phyloP scores from a whole-genome alignment of 2,797 vertebrate species.

The Acropternis orthonyx region DNA sequence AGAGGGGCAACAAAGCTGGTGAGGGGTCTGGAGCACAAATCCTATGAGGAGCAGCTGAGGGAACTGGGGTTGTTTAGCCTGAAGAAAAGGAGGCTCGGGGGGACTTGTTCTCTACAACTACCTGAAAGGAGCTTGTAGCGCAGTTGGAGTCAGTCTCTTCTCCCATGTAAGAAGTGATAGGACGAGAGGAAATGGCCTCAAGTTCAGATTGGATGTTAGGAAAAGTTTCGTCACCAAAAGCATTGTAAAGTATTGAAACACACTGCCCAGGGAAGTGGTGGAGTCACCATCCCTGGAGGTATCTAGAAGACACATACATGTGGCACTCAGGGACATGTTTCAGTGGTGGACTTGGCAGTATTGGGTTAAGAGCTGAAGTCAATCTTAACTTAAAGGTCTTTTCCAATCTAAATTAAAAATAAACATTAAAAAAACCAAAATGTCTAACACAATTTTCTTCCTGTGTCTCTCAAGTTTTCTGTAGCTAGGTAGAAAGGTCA shows the following conservation, averaged over 20 bases:
- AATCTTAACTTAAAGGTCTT: not conserved
- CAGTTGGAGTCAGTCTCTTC: not conserved
- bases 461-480: not conserved
- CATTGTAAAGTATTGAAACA: not conserved
- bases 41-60: not conserved
- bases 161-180: not conserved
- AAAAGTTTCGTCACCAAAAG: not conserved
- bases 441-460: not conserved
- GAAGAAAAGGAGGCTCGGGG: not conserved
- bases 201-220: not conserved
- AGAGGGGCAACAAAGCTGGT: rapidly evolving
- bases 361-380: not conserved
- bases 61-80: not conserved
- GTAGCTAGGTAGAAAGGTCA: rapidly evolving
- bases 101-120: too few relatives aligned
- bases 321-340: not conserved
- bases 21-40: not conserved
- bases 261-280: not conserved
- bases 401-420: not conserved
- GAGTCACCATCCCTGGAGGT: not conserved
- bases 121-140: not conserved
- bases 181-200: not conserved
- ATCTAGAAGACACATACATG: not conserved
- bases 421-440: too few relatives aligned
- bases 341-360: not conserved